Evolutionary conservation across 30 jellyfish, hydroid and myxozoan genomes (phyloP).

Genomic region (Sanderia malayensis): DNA sequence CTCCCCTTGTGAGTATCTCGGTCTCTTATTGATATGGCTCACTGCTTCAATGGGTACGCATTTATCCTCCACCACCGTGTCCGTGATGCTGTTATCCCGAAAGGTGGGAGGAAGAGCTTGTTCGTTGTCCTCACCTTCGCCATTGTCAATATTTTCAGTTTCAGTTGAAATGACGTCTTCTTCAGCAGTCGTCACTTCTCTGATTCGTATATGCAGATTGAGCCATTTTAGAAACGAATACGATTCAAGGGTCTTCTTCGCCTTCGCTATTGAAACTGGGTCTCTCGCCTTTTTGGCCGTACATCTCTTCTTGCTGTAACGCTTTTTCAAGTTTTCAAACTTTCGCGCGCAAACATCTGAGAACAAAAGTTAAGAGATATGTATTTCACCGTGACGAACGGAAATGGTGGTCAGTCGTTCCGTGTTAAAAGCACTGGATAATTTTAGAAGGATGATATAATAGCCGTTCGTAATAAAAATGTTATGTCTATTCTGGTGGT

Average conservation of each 20-base stretch:
- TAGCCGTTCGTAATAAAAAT: no score
- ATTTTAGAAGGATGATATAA: no score
- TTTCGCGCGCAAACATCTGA: slow-evolving; percentile 11
- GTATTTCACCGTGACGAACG: no score
- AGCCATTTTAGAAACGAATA: slow-evolving; percentile 39
- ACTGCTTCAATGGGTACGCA: neutral
- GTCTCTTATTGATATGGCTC: no score
- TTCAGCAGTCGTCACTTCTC: neutral
- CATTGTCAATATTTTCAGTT: neutral
- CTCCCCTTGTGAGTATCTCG: no score
- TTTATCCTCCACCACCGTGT: no score
- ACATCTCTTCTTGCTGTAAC: slow-evolving; percentile 39
- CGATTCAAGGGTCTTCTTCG: slow-evolving; percentile 15
- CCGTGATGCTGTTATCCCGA: neutral
- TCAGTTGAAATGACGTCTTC: no score
- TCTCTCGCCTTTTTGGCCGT: neutral
- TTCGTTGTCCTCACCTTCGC: neutral
- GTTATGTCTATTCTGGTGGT: no score
- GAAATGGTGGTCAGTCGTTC: no score
- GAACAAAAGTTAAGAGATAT: no score
- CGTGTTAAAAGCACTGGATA: no score
- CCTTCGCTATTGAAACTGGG: slow-evolving; percentile 14
- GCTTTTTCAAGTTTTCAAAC: slow-evolving; percentile 23
- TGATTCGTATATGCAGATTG: slow-evolving; percentile 9
- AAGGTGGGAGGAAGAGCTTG: neutral